These are phyloP conservation scores for Drosophila prostipennis DNA, from an alignment of 2,888 invertebrate species.

Conservation along the genomic window DNA sequence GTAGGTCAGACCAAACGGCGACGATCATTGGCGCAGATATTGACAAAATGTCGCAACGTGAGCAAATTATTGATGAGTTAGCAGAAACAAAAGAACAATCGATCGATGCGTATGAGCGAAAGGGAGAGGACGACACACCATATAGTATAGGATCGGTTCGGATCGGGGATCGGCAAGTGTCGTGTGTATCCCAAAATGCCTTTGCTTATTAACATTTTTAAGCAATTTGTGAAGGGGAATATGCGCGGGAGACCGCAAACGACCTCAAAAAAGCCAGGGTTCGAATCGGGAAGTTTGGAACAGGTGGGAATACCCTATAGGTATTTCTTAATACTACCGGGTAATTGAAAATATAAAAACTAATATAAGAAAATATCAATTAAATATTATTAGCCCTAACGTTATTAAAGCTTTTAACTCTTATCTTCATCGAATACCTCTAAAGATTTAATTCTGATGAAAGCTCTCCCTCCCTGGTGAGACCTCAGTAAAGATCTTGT, in stretches of 20 bases:
- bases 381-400: background rate
- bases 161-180: slow-evolving; percentile 32
- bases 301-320: slow-evolving; percentile 13
- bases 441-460: background rate
- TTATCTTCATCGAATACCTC: background rate
- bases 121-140: slow-evolving; percentile 5
- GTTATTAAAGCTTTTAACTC: no score
- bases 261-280: slow-evolving; percentile 52
- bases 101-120: background rate
- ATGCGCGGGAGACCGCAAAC: slow-evolving; percentile 43
- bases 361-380: background rate
- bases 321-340: background rate
- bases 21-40: slow-evolving; percentile 81
- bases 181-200: slow-evolving; percentile 55
- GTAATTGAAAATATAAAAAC: background rate
- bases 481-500: slow-evolving; percentile 35
- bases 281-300: slow-evolving; percentile 21
- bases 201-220: slow-evolving; percentile 64
- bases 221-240: background rate
- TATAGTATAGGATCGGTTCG: slow-evolving; percentile 30
- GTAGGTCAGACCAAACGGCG: slow-evolving; percentile 46
- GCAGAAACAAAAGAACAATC: slow-evolving; percentile 56
- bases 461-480: background rate
- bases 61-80: slow-evolving; percentile 81
- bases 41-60: slow-evolving; percentile 84